Evolutionary conservation across 1,140 invertebrate genomes (phyloP), one percentile per base, ranked within the genome.

Genomic region (Panonychus citri): DNA sequence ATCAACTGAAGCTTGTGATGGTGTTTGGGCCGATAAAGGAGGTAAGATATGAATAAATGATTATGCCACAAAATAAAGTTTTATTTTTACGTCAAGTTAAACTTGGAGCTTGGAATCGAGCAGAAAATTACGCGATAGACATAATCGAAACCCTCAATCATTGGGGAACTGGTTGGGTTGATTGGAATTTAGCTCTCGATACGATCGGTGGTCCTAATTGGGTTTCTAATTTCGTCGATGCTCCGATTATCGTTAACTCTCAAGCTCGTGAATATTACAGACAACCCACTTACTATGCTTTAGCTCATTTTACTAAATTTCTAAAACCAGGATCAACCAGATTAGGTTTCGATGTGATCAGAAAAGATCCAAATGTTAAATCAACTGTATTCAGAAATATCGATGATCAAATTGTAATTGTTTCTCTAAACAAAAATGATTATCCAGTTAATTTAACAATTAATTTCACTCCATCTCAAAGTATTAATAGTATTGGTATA

Each of bases 231-330:
- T 66, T 66, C 61, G 70, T 73, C 8, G 73, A 74, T 59, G 67
- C 69, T 55, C 68, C 73, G n/a, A 66, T 74, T 42, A 70, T 75
- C 60, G 67, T 74, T 1, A 69, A 73, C 59, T 58, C 60, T 17
- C 26, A 19, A 27, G 46, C 10, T n/a, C 17, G 59, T 10, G 70
- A 71, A 59, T 74, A 74, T 60, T 76, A 73, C 63, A 75, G 75
- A 60, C 71, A 76, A 55, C 74, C 74, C 7, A 75, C 73, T 70
- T 76, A 68, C 62, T 76, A 76, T 65, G 68, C 67, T 12, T 57
- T 76, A 56, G 74, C 68, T 3, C 74, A 75, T 66, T 74, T 74
- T 59, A 69, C 65, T 19, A 54, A 59, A 51, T 60, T 54, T 40
- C 19, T 60, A 4, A 8, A 13, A 26, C 53, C 53, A 42, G n/a